Evolutionary conservation across 2,113 vertebrate species (phyloP).

Genomic region (Irena cyanogastra): DNA sequence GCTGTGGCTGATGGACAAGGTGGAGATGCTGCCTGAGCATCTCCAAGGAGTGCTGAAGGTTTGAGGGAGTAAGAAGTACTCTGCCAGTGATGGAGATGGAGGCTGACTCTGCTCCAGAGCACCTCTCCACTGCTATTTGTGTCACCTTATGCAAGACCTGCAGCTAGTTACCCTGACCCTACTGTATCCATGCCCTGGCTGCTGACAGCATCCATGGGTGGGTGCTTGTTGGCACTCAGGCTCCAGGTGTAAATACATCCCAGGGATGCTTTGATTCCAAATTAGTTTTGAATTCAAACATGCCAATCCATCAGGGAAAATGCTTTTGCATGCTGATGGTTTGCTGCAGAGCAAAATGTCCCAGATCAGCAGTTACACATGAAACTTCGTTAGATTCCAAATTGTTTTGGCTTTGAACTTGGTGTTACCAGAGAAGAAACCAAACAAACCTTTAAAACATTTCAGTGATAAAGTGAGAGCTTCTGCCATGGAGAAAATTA

Average conservation of each 20-base stretch:
- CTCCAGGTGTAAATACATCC: background rate
- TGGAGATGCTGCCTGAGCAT: background rate
- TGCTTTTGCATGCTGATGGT: background rate
- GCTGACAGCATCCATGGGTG: rapidly evolving
- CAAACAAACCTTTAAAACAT: background rate
- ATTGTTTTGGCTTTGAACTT: background rate
- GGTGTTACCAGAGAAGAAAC: background rate
- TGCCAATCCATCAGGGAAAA: background rate
- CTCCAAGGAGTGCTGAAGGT: background rate
- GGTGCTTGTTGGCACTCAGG: background rate
- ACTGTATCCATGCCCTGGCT: background rate
- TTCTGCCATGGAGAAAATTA: background rate
- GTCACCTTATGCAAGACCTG: background rate
- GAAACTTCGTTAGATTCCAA: background rate
- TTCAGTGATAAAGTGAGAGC: background rate
- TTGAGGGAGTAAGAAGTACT: background rate
- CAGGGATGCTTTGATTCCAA: background rate
- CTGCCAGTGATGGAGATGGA: rapidly evolving
- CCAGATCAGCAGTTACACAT: background rate
- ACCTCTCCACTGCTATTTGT: background rate
- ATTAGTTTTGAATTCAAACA: background rate
- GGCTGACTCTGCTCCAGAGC: background rate
- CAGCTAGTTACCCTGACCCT: background rate
- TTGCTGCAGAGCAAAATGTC: background rate
- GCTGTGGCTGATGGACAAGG: background rate